Conservation (phyloP, 2,797 vertebrate genomes). For the Myoxocephalus aenaeus region DNA sequence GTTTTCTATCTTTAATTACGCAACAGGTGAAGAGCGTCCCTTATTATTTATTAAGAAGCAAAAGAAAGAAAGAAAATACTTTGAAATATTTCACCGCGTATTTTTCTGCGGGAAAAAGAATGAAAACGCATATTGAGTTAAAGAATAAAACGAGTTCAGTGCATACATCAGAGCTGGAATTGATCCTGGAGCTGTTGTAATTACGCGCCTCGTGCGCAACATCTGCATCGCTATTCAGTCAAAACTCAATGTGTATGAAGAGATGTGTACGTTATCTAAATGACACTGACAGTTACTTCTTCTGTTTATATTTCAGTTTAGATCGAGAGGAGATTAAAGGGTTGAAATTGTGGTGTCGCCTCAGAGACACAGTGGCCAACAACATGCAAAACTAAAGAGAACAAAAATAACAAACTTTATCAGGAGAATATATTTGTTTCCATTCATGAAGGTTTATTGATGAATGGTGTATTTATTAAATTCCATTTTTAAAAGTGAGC, state of each 20-base stretch:
- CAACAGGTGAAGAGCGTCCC: constrained; percentile 53
- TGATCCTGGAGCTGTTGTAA: constrained; percentile 5
- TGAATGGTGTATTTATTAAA: constrained; percentile 59
- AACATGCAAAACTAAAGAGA: constrained; percentile 56
- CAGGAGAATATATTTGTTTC: constrained; percentile 59
- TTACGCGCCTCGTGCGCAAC: constrained; percentile 33
- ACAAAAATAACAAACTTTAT: constrained; percentile 59
- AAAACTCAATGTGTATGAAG: constrained; percentile 25
- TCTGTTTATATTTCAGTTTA: constrained; percentile 19
- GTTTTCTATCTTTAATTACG: constrained; percentile 15
- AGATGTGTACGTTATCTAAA: constrained; percentile 11
- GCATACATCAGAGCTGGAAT: neutral
- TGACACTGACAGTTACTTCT: neutral
- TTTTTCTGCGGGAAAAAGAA: neutral
- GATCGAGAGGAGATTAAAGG: neutral
- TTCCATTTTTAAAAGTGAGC: constrained; percentile 83
- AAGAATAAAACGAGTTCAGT: neutral
- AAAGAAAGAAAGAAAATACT: constrained; percentile 4
- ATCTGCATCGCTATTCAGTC: constrained; percentile 16
- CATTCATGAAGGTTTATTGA: constrained; percentile 76
- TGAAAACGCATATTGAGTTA: neutral
- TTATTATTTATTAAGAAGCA: neutral
- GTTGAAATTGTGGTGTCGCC: constrained; percentile 8
- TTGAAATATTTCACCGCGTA: neutral
- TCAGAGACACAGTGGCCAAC: constrained; percentile 48